Conservation (phyloP, 1,140 invertebrate species). For the Akabosia matsudoensis region DNA sequence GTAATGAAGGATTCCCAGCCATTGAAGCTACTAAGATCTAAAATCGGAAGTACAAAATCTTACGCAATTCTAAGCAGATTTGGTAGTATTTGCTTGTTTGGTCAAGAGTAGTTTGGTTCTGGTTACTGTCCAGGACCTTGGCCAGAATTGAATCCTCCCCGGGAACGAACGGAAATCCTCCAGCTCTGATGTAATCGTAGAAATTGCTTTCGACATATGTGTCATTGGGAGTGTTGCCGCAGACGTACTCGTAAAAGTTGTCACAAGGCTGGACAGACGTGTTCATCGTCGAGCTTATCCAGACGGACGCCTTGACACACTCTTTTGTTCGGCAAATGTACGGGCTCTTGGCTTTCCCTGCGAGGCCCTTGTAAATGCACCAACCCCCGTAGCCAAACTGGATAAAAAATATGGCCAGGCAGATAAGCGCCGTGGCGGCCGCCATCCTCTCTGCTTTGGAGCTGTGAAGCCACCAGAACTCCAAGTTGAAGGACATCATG, state of each 20-base stretch:
- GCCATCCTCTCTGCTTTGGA: not conserved
- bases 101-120: not conserved
- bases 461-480: not conserved
- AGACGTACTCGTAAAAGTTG: slow-evolving; percentile 57
- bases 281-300: slow-evolving; percentile 62
- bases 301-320: slow-evolving; percentile 62
- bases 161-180: no score
- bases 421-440: not conserved
- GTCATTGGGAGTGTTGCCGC: slow-evolving; percentile 48
- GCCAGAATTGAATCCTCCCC: not conserved
- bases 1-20: no score
- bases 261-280: slow-evolving; percentile 53
- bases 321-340: not conserved
- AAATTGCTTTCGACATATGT: not conserved
- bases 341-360: not conserved
- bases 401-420: not conserved
- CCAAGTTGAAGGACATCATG: not conserved
- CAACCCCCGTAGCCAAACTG: not conserved
- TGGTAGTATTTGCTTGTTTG: not conserved
- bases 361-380: not conserved
- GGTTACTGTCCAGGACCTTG: not conserved
- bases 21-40: no score
- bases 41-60: no score
- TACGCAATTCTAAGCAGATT: not conserved
- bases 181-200: not conserved